Percentiles rank a stretch among this genome's conserved stretches.
Evolutionary conservation across 2,113 vertebrate species (phyloP).

Genomic region (Anhinga rufa): DNA sequence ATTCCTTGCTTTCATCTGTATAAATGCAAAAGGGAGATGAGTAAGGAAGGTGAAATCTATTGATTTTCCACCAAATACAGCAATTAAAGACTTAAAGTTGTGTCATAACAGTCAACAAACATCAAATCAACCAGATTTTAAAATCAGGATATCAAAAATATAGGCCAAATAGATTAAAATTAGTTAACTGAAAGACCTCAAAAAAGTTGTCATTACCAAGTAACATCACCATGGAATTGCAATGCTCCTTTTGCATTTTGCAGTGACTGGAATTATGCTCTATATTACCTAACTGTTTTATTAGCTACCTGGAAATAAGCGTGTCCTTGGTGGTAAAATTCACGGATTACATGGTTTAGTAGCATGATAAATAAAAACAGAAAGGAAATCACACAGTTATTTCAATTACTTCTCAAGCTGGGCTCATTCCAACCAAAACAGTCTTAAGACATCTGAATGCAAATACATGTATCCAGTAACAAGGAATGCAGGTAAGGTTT

Average conservation of each 20-base stretch:
- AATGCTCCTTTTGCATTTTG: not conserved
- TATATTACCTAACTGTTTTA: not conserved
- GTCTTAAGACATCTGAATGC: not conserved
- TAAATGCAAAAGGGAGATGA: not conserved
- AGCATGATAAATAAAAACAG: not conserved
- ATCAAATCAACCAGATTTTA: not conserved
- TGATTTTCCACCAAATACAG: not conserved
- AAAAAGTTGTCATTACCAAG: not conserved
- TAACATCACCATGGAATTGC: not conserved
- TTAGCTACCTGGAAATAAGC: not conserved
- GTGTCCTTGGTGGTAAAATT: not conserved
- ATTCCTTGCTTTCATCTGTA: not conserved
- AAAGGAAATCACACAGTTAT: not conserved
- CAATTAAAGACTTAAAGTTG: not conserved
- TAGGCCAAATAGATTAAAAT: not conserved
- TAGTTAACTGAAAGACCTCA: not conserved
- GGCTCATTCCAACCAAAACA: not conserved
- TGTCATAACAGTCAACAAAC: not conserved
- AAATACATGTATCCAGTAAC: not conserved
- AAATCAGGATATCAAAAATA: not conserved
- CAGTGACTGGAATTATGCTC: not conserved
- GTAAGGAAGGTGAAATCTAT: not conserved
- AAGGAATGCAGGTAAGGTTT: not conserved
- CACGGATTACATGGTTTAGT: not conserved
- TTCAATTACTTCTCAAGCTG: not conserved